Conservation (phyloP, 2,113 vertebrate genomes). For the Cinclus cinclus region DNA sequence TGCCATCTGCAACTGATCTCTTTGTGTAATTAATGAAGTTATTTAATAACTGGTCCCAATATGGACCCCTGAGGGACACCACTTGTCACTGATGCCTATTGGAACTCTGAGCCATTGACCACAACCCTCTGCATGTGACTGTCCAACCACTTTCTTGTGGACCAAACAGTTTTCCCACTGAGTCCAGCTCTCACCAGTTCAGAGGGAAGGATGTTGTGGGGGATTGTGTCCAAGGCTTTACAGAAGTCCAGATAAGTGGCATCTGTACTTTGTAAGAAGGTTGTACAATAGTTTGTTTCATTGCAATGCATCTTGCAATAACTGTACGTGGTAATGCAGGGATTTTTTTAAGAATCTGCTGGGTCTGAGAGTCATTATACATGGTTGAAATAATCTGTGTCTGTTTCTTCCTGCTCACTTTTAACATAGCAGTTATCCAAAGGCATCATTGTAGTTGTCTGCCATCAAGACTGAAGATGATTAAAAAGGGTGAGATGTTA, state of each 20-base stretch:
- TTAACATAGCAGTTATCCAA: not conserved
- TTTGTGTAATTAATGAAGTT: not conserved
- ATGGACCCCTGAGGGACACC: not conserved
- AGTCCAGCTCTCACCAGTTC: not conserved
- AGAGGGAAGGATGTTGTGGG: not conserved
- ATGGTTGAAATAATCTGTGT: not conserved
- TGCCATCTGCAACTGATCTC: not conserved
- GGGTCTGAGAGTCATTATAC: not conserved
- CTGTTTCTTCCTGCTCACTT: not conserved
- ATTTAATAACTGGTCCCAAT: not conserved
- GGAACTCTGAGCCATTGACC: not conserved
- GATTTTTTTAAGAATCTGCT: not conserved
- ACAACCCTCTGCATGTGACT: accelerated
- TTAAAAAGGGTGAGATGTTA: not conserved
- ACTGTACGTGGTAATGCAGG: not conserved
- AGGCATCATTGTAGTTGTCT: not conserved
- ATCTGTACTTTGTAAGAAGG: not conserved
- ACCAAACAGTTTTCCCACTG: too few species aligned
- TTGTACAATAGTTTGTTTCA: not conserved
- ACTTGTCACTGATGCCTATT: not conserved
- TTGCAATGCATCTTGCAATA: not conserved
- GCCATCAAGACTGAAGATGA: not conserved
- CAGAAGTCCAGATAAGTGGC: not conserved
- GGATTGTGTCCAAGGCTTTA: not conserved
- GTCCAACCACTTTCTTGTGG: not conserved